Evolutionary conservation across 2,888 invertebrate species (phyloP).

Genomic region (Drosophila neotestacea): DNA sequence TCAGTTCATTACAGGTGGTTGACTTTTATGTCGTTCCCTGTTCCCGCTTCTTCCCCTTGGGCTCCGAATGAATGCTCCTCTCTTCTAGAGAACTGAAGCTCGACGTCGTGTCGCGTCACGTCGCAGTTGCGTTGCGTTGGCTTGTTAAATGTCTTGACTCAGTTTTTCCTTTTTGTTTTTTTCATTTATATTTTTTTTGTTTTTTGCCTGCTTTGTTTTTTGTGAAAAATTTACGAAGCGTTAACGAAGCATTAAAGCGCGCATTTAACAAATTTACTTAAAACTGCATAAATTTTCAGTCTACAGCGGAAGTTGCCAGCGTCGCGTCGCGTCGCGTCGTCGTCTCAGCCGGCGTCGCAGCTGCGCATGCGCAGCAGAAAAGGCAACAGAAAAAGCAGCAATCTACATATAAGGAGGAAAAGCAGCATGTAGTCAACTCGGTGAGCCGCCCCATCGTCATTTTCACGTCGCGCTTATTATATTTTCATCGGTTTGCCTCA

Average conservation of each 20-base stretch:
- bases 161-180: conserved; percentile 39
- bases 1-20: conserved; percentile 83
- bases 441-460: conserved; percentile 48
- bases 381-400: conserved; percentile 39
- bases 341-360: conserved; percentile 17
- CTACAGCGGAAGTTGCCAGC: conserved; percentile 59
- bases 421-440: conserved; percentile 36
- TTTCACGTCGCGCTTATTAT: conserved; percentile 60
- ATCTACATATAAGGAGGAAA: conserved; percentile 2
- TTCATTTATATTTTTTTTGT: conserved; percentile 13
- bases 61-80: background rate
- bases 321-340: conserved; percentile 36
- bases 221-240: conserved; percentile 82
- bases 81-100: conserved; percentile 27
- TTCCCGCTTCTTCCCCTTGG: background rate
- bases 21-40: conserved; percentile 65
- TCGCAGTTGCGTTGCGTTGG: conserved; percentile 26
- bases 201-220: conserved; percentile 45
- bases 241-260: conserved; percentile 85
- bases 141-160: conserved; percentile 56
- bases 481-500: conserved; percentile 9
- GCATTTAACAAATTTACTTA: conserved; percentile 84
- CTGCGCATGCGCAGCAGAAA: conserved; percentile 62
- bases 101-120: conserved; percentile 8
- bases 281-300: conserved; percentile 80